Evolutionary conservation across 2,888 invertebrate genomes (phyloP).

Genomic region (Nomada hirtipes): DNA sequence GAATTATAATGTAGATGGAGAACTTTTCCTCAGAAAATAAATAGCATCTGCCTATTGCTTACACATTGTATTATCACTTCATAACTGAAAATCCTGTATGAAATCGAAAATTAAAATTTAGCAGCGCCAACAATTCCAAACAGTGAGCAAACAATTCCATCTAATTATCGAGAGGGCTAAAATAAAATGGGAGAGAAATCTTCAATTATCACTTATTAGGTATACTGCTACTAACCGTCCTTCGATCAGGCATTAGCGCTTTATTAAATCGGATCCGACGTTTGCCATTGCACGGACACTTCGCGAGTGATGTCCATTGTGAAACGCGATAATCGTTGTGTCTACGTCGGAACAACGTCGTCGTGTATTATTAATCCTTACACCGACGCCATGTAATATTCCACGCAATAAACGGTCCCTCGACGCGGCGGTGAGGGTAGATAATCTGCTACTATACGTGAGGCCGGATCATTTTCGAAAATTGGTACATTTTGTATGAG

Average conservation of each 20-base stretch:
- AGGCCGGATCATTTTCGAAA: conserved; percentile 47
- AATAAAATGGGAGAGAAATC: not conserved
- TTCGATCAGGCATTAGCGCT: conserved; percentile 48
- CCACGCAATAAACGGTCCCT: conserved; percentile 68
- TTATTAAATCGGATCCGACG: conserved; percentile 61
- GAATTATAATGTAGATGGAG: too few species aligned
- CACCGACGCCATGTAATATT: conserved; percentile 65
- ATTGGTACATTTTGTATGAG: conserved; percentile 56
- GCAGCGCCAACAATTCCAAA: too few species aligned
- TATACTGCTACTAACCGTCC: too few species aligned
- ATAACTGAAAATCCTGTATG: too few species aligned
- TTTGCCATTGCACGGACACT: conserved; percentile 60
- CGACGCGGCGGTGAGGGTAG: conserved; percentile 13
- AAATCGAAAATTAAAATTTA: too few species aligned
- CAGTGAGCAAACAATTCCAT: too few species aligned
- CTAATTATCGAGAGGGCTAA: not conserved
- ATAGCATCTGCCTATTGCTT: too few species aligned
- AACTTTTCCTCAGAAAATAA: too few species aligned
- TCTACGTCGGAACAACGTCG: conserved; percentile 44
- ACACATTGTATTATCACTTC: too few species aligned
- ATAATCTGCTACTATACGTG: conserved; percentile 46
- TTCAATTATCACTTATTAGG: too few species aligned
- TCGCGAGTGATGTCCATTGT: conserved; percentile 65
- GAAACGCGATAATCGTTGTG: conserved; percentile 67
- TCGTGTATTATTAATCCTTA: conserved; percentile 69